These are phyloP conservation scores for Scaptomyza montana DNA, from an alignment of 1,140 invertebrate genomes.

Conservation along the genomic window DNA sequence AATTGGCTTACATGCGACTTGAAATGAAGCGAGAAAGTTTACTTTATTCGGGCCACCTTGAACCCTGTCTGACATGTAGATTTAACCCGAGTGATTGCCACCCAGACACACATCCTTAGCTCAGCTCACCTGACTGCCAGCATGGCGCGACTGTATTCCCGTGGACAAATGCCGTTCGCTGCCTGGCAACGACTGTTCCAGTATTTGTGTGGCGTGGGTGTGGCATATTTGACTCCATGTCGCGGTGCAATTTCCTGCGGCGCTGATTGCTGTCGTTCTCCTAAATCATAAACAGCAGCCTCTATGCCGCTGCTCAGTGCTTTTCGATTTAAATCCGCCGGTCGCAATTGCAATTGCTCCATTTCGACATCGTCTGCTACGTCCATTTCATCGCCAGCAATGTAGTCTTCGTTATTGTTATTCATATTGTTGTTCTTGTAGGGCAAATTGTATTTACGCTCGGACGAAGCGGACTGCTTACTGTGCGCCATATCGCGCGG, in stretches of 20 bases:
- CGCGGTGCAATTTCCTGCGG: slow-evolving; percentile 70
- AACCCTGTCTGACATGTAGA: slow-evolving; percentile 10
- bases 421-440: slow-evolving; percentile 33
- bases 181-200: slow-evolving; percentile 62
- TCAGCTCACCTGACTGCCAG: slow-evolving; percentile 67
- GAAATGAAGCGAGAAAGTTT: slow-evolving; percentile 61
- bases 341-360: slow-evolving; percentile 33
- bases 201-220: slow-evolving; percentile 60
- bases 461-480: slow-evolving; percentile 21
- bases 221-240: slow-evolving; percentile 41
- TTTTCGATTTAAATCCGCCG: slow-evolving; percentile 78
- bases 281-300: slow-evolving; percentile 64
- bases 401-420: neutral
- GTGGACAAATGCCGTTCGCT: slow-evolving; percentile 54
- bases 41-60: slow-evolving; percentile 44
- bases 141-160: slow-evolving; percentile 73
- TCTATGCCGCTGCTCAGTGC: slow-evolving; percentile 16
- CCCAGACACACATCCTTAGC: slow-evolving; percentile 45
- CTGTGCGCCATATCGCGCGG: slow-evolving; percentile 57
- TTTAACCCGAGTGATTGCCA: slow-evolving; percentile 36
- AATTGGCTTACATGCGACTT: slow-evolving; percentile 56
- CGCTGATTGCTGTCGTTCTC: slow-evolving; percentile 63
- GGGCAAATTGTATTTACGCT: slow-evolving; percentile 34
- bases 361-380: slow-evolving; percentile 42
- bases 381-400: slow-evolving; percentile 6